Percentiles rank a stretch among this genome's conserved stretches.
These are phyloP conservation scores for Coregonus clupeaformis DNA, from an alignment of 2,113 vertebrate species.

Conservation along the genomic window DNA sequence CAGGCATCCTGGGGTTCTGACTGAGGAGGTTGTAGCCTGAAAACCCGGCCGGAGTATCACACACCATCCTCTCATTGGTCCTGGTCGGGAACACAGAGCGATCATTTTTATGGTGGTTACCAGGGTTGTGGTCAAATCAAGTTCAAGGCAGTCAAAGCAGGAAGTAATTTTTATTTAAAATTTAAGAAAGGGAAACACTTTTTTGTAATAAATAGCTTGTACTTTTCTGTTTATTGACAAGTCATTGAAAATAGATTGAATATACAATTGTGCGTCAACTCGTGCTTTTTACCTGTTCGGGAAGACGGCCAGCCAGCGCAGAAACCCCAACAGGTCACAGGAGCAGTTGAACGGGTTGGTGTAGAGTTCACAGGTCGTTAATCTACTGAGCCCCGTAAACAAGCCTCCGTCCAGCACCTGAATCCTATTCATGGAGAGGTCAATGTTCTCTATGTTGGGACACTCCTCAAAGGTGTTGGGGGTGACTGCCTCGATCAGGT, in stretches of 20 bases:
- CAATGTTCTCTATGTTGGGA: slow-evolving; percentile 93
- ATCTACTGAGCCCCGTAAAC: slow-evolving; percentile 83
- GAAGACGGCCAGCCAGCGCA: slow-evolving; percentile 91
- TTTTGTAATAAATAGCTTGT: no score
- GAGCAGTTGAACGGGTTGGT: slow-evolving; percentile 98
- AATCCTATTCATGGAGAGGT: slow-evolving; percentile 98
- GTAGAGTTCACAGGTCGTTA: slow-evolving; percentile 95
- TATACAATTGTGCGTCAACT: no score
- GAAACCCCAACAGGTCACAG: slow-evolving; percentile 91
- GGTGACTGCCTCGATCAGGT: slow-evolving; percentile 92
- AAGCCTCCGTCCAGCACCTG: slow-evolving; percentile 88
- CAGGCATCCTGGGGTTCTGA: slow-evolving; percentile 81
- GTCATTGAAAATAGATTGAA: no score
- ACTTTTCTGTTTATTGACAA: no score
- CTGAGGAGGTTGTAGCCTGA: slow-evolving; percentile 89
- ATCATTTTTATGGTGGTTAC: no score
- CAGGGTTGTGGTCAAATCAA: no score
- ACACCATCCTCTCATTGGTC: slow-evolving; percentile 92
- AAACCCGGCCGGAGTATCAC: slow-evolving; percentile 88
- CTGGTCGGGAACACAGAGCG: slow-evolving; percentile 83
- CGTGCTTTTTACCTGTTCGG: slow-evolving; percentile 70
- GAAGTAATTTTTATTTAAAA: no score
- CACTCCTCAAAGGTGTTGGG: slow-evolving; percentile 97
- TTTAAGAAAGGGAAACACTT: no score
- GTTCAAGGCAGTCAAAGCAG: no score